Evolutionary conservation across 2,113 vertebrate species (phyloP).

Genomic region (Miniopterus natalensis): DNA sequence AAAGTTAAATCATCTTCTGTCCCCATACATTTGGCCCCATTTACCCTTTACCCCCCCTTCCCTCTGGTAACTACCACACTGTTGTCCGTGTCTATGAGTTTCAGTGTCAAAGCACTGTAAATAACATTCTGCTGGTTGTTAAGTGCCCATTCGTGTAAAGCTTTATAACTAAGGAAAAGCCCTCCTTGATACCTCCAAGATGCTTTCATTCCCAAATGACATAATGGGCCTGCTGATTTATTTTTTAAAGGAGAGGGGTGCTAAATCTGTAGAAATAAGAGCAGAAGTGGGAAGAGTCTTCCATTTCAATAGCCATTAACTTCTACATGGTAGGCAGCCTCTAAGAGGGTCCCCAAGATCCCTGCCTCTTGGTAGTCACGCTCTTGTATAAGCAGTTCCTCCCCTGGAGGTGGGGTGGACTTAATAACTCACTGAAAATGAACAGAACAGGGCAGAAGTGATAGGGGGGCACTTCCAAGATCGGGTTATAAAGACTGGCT

Average conservation of each 20-base stretch:
- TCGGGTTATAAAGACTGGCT: conserved; percentile 15
- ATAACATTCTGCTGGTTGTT: not conserved
- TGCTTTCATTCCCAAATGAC: conserved; percentile 43
- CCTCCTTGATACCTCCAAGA: not conserved
- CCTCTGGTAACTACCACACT: not conserved
- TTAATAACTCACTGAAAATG: conserved; percentile 26
- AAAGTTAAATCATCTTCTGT: not conserved
- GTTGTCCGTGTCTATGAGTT: not conserved
- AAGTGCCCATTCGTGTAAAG: not conserved
- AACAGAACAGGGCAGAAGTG: conserved; percentile 40
- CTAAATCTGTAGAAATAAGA: conserved; percentile 35
- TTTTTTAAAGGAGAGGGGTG: not conserved
- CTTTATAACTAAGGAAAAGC: conserved; percentile 50
- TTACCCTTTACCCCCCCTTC: not conserved
- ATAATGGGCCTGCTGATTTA: not conserved
- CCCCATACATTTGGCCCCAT: not conserved
- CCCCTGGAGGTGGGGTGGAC: not conserved
- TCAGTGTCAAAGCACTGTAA: conserved; percentile 29
- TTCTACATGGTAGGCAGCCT: not conserved
- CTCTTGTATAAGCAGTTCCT: conserved; percentile 4
- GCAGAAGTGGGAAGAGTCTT: conserved; percentile 8
- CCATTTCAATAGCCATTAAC: conserved; percentile 21
- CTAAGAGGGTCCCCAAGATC: not conserved
- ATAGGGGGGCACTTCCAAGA: not conserved
- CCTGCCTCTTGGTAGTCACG: not conserved